These are phyloP conservation scores for Empidonax traillii DNA, from an alignment of 2,113 vertebrate genomes.

Conservation along the genomic window DNA sequence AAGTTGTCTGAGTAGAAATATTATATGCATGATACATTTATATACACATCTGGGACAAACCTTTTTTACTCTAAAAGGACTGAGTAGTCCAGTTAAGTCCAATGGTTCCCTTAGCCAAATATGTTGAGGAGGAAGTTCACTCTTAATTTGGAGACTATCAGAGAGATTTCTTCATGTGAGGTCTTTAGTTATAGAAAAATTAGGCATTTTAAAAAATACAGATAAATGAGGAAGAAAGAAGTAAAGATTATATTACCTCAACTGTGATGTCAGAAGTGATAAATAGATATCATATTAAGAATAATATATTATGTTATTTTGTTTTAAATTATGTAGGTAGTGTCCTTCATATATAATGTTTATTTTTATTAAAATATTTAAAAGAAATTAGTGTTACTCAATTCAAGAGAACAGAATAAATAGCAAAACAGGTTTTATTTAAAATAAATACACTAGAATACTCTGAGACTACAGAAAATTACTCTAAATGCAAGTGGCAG, in stretches of 20 bases:
- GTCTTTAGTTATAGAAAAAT: background rate
- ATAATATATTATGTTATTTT: background rate
- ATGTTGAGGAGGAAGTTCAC: background rate
- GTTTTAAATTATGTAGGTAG: background rate
- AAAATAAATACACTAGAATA: slow-evolving; percentile 1
- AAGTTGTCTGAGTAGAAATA: background rate
- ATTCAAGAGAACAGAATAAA: background rate
- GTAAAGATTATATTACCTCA: background rate
- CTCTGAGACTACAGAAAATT: background rate
- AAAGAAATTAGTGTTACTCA: background rate
- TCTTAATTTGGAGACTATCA: background rate
- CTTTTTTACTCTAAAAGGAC: background rate
- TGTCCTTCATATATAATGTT: background rate
- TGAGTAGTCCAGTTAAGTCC: background rate
- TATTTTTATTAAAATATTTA: background rate
- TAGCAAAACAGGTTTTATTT: background rate
- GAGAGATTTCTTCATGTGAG: background rate
- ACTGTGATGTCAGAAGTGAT: background rate
- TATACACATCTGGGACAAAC: background rate
- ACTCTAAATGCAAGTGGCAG: background rate
- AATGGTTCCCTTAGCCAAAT: background rate
- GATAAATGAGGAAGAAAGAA: background rate
- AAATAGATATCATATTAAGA: background rate
- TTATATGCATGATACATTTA: background rate
- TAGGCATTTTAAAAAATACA: background rate